Percentiles rank a stretch among this genome's conserved stretches.
Conservation (phyloP, 2,797 vertebrate species). For the Gallinago nigripennis region DNA sequence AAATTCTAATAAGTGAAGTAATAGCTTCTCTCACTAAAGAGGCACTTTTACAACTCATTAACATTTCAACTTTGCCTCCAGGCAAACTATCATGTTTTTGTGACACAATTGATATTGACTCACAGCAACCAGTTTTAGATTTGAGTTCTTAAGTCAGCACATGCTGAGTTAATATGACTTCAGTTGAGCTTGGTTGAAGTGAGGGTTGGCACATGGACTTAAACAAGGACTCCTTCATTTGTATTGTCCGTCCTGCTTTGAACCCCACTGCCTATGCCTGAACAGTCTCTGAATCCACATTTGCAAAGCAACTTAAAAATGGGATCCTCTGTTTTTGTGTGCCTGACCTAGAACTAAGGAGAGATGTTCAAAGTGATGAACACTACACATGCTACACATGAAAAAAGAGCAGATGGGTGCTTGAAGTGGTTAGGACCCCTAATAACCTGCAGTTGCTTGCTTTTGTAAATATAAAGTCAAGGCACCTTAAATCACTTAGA, state of each 20-base stretch:
- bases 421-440: not conserved
- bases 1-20: not conserved
- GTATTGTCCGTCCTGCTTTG: not conserved
- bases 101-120: not conserved
- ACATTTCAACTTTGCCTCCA: constrained; percentile 19
- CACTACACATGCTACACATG: not conserved
- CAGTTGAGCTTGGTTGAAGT: not conserved
- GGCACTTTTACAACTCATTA: constrained; percentile 7
- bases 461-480: not conserved
- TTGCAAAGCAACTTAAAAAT: not conserved
- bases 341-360: not conserved
- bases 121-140: not conserved
- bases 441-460: not conserved
- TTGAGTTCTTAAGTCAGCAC: not conserved
- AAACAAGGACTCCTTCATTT: not conserved
- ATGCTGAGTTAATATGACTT: not conserved
- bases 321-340: not conserved
- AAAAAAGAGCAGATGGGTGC: not conserved
- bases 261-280: not conserved
- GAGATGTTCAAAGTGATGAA: not conserved
- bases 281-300: not conserved
- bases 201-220: not conserved
- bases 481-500: not conserved
- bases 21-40: constrained; percentile 2
- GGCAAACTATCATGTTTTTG: not conserved